Evolutionary conservation across 92 coral and sea anemone species (phyloP), one percentile per base, ranked within the genome.

Genomic region (Heteractis magnifica): DNA sequence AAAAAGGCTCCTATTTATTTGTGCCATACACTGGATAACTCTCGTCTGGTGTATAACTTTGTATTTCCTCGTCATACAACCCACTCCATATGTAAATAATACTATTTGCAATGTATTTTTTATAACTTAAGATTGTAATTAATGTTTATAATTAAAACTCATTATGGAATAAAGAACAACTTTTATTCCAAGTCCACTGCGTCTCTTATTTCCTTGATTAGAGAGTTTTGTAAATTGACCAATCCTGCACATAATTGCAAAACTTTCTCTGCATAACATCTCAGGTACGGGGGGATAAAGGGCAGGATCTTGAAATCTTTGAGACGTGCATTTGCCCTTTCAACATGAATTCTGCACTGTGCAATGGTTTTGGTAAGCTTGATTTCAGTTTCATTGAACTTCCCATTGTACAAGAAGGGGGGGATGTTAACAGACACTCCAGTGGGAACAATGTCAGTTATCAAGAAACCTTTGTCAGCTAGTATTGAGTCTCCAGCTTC

Each of bases 371-470:
- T 90, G 51, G 88, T 77, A 41, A 82, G 52, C 82, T 87, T 81
- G 55, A 87, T 51, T 81, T 87, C 90, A 60, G 73, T 87, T 77
- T 87, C 87, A 20, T 44, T 82, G 55, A 87, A 87, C 73, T 87
- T 87, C 73, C 83, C 90, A 87, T 87, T 87, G 65, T 87, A 52
- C 70, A 86, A 59, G 74, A 86, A 86, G 56, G 87, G 84, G 80
- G 90, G 87, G 78, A 65, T 80, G 88, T 88, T 88, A 14, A 88
- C 91, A 83, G 88, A 72, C 50, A 88, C 88, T 79, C 82, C 88
- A 77, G 19, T 8, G 6, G 80, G 80, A n/a, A 77, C 80, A 51
- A 77, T n/a, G 14, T 77, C 59, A 49, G 7, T 77, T 15, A 77
- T n/a, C n/a, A n/a, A n/a, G n/a, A n/a, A n/a, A n/a, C n/a, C n/a